Evolutionary conservation across 2,113 vertebrate genomes (phyloP).

Genomic region (Rhadina sibilatrix): DNA sequence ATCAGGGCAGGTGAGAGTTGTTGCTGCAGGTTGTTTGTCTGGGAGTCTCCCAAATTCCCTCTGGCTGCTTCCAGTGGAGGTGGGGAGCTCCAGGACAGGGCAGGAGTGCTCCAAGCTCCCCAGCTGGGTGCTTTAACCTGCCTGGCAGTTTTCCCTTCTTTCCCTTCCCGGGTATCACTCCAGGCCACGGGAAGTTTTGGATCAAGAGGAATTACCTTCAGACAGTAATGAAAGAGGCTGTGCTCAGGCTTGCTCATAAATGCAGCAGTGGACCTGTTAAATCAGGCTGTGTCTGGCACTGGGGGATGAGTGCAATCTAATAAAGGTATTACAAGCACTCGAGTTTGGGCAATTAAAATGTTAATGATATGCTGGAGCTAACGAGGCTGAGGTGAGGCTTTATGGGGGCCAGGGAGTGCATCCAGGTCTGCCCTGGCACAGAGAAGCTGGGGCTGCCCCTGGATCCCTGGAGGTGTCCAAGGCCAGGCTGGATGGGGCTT

Average conservation of each 20-base stretch:
- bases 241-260: neutral
- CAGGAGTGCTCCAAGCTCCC: neutral
- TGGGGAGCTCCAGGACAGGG: neutral
- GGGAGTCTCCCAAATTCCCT: neutral
- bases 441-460: neutral
- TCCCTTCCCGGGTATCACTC: neutral
- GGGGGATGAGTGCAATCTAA: neutral
- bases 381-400: neutral
- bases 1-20: neutral
- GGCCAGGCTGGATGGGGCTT: accelerated
- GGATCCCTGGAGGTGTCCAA: neutral
- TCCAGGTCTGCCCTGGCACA: neutral
- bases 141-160: neutral
- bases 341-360: neutral
- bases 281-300: neutral
- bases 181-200: neutral
- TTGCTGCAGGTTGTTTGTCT: neutral
- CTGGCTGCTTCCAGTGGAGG: neutral
- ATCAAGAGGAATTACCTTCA: neutral
- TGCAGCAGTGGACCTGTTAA: neutral
- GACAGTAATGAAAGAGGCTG: neutral
- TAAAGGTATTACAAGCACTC: neutral
- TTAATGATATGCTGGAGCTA: neutral
- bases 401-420: neutral
- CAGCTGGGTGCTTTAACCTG: neutral